Percentiles rank a stretch among this genome's conserved stretches.
These are phyloP conservation scores for Myotis daubentonii DNA, from an alignment of 2,797 vertebrate species.

Conservation along the genomic window DNA sequence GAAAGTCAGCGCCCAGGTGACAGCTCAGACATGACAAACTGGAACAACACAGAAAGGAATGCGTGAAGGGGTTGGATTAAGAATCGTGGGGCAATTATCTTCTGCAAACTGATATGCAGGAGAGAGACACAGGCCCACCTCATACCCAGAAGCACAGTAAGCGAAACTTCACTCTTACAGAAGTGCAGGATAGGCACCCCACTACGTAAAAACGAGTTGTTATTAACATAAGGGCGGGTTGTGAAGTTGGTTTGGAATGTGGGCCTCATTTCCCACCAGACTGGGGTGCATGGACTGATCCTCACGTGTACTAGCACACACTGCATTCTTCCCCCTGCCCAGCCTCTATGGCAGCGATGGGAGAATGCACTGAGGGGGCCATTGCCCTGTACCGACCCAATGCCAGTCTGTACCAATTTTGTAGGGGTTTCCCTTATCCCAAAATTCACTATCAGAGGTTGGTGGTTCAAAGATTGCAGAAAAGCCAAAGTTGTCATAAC, in stretches of 20 bases:
- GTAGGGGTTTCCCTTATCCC: background rate
- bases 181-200: conserved; percentile 5
- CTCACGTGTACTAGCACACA: conserved; percentile 47
- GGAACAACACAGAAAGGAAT: conserved; percentile 71
- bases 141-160: conserved; percentile 66
- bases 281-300: conserved; percentile 55
- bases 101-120: conserved; percentile 71
- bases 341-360: background rate
- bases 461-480: background rate
- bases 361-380: background rate
- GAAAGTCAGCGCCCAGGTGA: conserved; percentile 64
- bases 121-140: conserved; percentile 73
- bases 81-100: conserved; percentile 64
- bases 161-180: conserved; percentile 67
- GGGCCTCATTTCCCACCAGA: conserved; percentile 62
- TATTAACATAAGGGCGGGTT: conserved; percentile 42
- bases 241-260: conserved; percentile 65
- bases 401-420: background rate
- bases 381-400: background rate
- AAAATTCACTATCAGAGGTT: background rate
- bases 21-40: conserved; percentile 62
- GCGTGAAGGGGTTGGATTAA: conserved; percentile 66
- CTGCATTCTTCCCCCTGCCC: conserved; percentile 29
- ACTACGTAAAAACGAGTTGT: conserved; percentile 44
- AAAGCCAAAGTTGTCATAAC: conserved; percentile 28